Conservation (phyloP, 2,888 invertebrate genomes). For the Trachelus tabidus region DNA sequence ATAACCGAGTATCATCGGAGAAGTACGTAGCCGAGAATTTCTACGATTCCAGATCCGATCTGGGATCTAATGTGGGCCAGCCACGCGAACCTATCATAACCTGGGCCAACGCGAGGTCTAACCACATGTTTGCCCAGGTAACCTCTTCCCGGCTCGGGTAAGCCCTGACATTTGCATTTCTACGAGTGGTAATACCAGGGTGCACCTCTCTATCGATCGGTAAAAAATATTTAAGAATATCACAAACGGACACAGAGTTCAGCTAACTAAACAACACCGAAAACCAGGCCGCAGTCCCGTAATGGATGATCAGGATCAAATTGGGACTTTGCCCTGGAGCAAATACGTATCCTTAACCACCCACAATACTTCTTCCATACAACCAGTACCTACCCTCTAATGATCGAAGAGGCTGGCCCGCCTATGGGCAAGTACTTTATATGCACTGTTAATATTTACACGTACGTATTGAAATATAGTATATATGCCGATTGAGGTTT, state of each 20-base stretch:
- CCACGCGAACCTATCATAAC: constrained; percentile 65
- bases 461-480: not conserved
- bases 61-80: constrained; percentile 58
- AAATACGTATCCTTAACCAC: not conserved
- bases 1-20: constrained; percentile 51
- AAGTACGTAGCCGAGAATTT: constrained; percentile 42
- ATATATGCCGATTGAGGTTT: constrained; percentile 23
- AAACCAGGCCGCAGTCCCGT: not conserved
- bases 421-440: not conserved
- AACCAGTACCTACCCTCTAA: not conserved
- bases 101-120: constrained; percentile 54
- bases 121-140: constrained; percentile 61
- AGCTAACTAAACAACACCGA: not conserved
- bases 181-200: constrained; percentile 37
- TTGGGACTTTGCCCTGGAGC: not conserved
- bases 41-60: constrained; percentile 61
- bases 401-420: not conserved
- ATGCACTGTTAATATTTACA: not conserved
- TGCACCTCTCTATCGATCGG: constrained; percentile 7
- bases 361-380: not conserved
- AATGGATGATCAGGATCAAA: not conserved
- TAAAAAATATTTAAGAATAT: not conserved
- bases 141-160: constrained; percentile 37
- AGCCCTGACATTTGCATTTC: constrained; percentile 53
- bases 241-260: not conserved